These are phyloP conservation scores for Gibbula magus DNA, from an alignment of 2,888 invertebrate genomes.

Conservation along the genomic window DNA sequence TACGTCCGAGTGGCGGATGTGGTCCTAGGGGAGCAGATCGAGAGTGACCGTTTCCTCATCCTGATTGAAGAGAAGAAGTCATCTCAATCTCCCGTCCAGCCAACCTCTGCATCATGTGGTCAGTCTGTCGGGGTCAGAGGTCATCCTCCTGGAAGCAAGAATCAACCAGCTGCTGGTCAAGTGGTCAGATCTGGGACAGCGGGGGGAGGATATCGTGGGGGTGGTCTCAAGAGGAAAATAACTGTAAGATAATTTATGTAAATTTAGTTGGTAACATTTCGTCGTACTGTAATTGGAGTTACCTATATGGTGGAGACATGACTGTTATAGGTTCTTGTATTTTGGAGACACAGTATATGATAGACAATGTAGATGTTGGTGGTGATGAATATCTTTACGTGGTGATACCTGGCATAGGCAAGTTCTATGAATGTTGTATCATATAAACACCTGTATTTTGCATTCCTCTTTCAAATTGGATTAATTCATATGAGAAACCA, in stretches of 20 bases:
- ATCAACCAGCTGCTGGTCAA: neutral
- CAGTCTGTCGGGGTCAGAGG: neutral
- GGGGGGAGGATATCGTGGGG: neutral
- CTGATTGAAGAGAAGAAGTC: conserved; percentile 52
- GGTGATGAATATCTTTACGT: too few species aligned
- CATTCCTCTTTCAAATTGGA: too few species aligned
- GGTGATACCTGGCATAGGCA: too few species aligned
- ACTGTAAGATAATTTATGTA: conserved; percentile 37
- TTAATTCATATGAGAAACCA: too few species aligned
- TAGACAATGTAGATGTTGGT: too few species aligned
- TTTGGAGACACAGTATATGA: too few species aligned
- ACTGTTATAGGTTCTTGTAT: too few species aligned
- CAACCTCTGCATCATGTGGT: neutral
- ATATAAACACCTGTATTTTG: too few species aligned
- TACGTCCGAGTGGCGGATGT: conserved; percentile 52
- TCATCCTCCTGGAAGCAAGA: neutral
- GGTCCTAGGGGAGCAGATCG: conserved; percentile 57
- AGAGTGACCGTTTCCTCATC: conserved; percentile 63
- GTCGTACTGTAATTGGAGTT: too few species aligned
- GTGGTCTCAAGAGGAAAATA: conserved; percentile 43
- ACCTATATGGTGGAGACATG: too few species aligned
- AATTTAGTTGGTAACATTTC: too few species aligned
- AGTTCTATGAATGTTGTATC: too few species aligned
- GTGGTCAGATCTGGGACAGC: neutral
- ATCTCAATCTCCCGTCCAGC: conserved; percentile 32